These are phyloP conservation scores for Eulimnadia texana DNA, from an alignment of 1,140 invertebrate genomes.

Conservation along the genomic window DNA sequence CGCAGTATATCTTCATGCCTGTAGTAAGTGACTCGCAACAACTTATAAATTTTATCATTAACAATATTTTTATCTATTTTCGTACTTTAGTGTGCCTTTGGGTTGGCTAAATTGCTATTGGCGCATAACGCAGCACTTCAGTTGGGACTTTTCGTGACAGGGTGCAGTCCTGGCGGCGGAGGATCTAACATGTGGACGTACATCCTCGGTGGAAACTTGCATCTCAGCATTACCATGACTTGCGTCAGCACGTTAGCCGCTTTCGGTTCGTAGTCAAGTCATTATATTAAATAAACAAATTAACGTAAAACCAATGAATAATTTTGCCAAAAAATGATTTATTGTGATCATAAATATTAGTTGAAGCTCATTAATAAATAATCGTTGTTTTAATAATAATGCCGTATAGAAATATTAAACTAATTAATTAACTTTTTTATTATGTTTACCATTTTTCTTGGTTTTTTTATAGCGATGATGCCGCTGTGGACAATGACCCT, in stretches of 20 bases:
- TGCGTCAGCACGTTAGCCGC: conserved; percentile 70
- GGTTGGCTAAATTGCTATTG: conserved; percentile 55
- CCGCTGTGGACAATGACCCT: conserved; percentile 86
- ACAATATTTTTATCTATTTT: background rate
- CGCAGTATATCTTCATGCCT: conserved; percentile 81
- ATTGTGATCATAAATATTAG: too few relatives aligned
- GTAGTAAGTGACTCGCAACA: conserved; percentile 40
- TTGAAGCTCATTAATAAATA: too few relatives aligned
- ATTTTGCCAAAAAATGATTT: too few relatives aligned
- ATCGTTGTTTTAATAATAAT: too few relatives aligned
- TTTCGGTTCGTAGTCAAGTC: conserved; percentile 47
- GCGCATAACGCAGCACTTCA: conserved; percentile 49
- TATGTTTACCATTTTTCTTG: conserved; percentile 13
- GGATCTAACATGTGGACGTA: conserved; percentile 91
- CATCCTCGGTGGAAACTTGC: conserved; percentile 70
- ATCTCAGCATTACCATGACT: conserved; percentile 85
- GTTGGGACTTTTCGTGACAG: conserved; percentile 80
- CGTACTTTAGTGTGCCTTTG: conserved; percentile 53
- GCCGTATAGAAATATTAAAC: too few relatives aligned
- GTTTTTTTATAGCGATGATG: conserved; percentile 59
- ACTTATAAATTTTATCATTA: background rate
- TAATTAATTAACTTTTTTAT: conserved; percentile 1
- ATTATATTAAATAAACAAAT: too few relatives aligned
- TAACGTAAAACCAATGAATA: too few relatives aligned
- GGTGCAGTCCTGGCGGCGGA: conserved; percentile 77